A percentile compares a stretch with the other conserved stretches of the same genome.
Evolutionary conservation across 2,797 vertebrate species (phyloP).

Genomic region (Lepilemur septentrionalis): DNA sequence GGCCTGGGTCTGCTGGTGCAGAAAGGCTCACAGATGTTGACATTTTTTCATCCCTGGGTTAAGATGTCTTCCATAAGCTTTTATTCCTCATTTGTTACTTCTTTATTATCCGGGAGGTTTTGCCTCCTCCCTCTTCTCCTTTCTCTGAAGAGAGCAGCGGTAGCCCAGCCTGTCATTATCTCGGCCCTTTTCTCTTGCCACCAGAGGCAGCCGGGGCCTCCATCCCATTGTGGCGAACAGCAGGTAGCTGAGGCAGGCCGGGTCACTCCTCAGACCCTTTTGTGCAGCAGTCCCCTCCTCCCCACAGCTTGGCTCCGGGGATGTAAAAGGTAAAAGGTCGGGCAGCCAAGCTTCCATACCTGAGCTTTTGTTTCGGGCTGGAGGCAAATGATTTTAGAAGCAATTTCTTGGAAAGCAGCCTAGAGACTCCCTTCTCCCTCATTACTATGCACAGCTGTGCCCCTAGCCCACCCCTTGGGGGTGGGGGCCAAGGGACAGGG

Average conservation of each 20-base stretch:
- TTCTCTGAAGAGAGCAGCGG: conserved; percentile 92
- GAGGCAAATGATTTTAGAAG: conserved; percentile 73
- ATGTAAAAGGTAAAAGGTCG: conserved; percentile 90
- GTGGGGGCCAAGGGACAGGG: neutral
- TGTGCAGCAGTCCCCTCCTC: conserved; percentile 86
- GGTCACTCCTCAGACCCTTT: conserved; percentile 89
- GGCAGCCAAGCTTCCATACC: conserved; percentile 87
- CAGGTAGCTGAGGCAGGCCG: conserved; percentile 90
- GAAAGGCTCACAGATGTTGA: conserved; percentile 94
- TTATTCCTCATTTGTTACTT: conserved; percentile 94
- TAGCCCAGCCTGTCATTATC: conserved; percentile 89
- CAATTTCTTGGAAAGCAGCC: conserved; percentile 70
- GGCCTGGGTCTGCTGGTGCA: conserved; percentile 85
- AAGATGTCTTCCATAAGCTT: conserved; percentile 94
- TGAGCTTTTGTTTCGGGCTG: conserved; percentile 84
- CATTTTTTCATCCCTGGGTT: conserved; percentile 91
- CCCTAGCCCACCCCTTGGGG: neutral
- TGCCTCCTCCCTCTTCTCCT: conserved; percentile 76
- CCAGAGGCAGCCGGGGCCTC: conserved; percentile 85
- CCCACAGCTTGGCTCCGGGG: conserved; percentile 80
- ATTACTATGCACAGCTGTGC: neutral
- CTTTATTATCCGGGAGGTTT: conserved; percentile 91
- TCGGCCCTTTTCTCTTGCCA: conserved; percentile 87
- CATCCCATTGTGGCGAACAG: conserved; percentile 93
- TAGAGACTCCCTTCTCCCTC: neutral